Percentiles rank a stretch among this genome's conserved stretches.
Conservation (phyloP, 30 jellyfish, hydroid and myxozoan genomes). For the Mastigias papua region DNA sequence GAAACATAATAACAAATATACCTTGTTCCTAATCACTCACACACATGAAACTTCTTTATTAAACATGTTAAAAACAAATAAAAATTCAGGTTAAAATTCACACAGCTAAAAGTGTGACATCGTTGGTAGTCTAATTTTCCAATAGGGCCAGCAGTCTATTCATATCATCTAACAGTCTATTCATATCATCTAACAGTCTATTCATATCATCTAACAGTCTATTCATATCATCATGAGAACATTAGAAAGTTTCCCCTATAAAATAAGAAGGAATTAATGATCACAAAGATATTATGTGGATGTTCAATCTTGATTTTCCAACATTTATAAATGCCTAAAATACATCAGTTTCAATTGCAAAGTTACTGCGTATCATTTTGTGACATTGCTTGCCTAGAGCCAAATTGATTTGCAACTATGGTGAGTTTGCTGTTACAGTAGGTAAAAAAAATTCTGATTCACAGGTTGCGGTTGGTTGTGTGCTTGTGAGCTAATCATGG, state of each 20-base stretch:
- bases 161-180: too few relatives aligned
- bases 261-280: not conserved
- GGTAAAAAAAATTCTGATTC: not conserved
- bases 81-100: not conserved
- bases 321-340: too few relatives aligned
- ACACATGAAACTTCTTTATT: not conserved
- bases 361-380: not conserved
- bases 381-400: not conserved
- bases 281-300: not conserved
- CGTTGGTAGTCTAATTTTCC: not conserved
- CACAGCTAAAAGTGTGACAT: not conserved
- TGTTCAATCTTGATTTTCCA: not conserved
- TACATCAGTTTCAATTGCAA: not conserved
- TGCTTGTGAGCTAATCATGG: not conserved
- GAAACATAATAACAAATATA: not conserved
- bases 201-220: too few relatives aligned
- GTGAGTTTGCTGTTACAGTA: not conserved
- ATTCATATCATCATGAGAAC: not conserved
- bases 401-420: not conserved
- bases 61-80: not conserved
- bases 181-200: too few relatives aligned
- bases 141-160: too few relatives aligned
- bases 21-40: not conserved
- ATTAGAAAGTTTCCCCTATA: not conserved
- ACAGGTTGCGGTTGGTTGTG: constrained; percentile 19